Percentiles rank a stretch among this genome's conserved stretches.
These are phyloP conservation scores for Ichneumon xanthorius DNA, from an alignment of 2,888 invertebrate species.

Conservation along the genomic window DNA sequence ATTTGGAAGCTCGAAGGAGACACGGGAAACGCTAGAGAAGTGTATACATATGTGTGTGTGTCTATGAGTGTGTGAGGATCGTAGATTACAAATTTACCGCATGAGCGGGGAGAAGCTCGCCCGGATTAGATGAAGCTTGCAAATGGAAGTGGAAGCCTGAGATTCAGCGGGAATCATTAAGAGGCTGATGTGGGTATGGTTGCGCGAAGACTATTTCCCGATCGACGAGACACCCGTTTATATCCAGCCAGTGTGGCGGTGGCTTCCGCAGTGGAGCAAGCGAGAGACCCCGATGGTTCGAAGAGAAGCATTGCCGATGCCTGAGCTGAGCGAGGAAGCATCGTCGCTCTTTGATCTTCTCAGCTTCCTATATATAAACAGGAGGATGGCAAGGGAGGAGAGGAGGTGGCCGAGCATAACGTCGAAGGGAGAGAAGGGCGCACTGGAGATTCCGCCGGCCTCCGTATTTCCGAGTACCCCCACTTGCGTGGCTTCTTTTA, in stretches of 20 bases:
- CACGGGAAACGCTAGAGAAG: conserved; percentile 3
- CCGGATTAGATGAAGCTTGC: conserved; percentile 34
- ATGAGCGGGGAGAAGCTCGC: conserved; percentile 18
- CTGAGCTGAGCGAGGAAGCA: conserved; percentile 78
- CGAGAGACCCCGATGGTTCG: conserved; percentile 49
- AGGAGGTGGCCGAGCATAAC: conserved; percentile 31
- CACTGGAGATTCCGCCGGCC: conserved; percentile 35
- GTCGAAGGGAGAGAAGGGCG: conserved; percentile 46
- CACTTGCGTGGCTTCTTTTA: conserved; percentile 48
- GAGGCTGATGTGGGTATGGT: conserved; percentile 8
- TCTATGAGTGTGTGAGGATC: not conserved
- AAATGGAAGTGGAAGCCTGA: conserved; percentile 40
- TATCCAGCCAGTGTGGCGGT: conserved; percentile 30
- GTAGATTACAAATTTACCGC: conserved; percentile 43
- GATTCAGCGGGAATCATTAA: conserved; percentile 44
- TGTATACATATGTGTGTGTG: not conserved
- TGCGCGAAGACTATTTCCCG: conserved; percentile 24
- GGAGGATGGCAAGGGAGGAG: conserved; percentile 65
- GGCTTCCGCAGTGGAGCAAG: conserved; percentile 26
- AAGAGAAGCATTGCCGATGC: conserved; percentile 76
- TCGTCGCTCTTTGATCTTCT: conserved; percentile 83
- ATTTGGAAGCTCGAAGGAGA: not conserved
- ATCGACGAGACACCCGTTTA: conserved; percentile 47
- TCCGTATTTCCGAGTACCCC: conserved; percentile 74
- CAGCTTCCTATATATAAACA: conserved; percentile 83